Evolutionary conservation across 2,888 invertebrate species (phyloP).

Genomic region (Pimpla rufipes): DNA sequence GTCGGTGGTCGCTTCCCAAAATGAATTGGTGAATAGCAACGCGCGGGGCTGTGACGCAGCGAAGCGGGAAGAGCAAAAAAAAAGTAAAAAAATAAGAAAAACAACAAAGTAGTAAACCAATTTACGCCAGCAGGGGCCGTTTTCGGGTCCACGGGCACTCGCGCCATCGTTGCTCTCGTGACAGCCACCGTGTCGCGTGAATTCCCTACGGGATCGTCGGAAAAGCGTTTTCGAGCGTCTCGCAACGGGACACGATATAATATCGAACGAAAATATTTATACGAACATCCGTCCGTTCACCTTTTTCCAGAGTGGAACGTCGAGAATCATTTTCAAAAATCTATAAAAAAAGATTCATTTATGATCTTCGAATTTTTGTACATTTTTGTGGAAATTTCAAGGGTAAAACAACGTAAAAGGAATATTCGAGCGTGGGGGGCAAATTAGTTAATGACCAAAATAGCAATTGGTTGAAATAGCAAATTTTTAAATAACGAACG

Average conservation of each 20-base stretch:
- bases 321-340: too few species aligned
- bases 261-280: constrained; percentile 57
- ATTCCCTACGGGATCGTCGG: constrained; percentile 50
- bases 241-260: constrained; percentile 36
- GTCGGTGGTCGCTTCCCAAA: constrained; percentile 38
- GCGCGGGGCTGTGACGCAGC: not conserved
- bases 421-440: too few species aligned
- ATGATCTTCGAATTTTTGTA: too few species aligned
- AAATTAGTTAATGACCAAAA: too few species aligned
- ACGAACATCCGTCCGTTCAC: constrained; percentile 23
- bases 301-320: not conserved
- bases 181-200: constrained; percentile 15
- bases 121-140: constrained; percentile 34
- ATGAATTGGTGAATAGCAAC: constrained; percentile 35
- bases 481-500: too few species aligned
- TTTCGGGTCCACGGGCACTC: not conserved
- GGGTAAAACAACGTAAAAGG: too few species aligned
- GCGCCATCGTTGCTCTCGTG: constrained; percentile 31
- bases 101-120: constrained; percentile 18
- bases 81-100: constrained; percentile 23
- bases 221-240: constrained; percentile 18
- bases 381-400: not conserved
- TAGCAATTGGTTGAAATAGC: too few species aligned
- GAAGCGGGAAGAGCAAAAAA: not conserved
- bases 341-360: too few species aligned